Base-by-base conservation (phyloP, 2,888 invertebrate genomes). In the Formica aserva region DNA sequence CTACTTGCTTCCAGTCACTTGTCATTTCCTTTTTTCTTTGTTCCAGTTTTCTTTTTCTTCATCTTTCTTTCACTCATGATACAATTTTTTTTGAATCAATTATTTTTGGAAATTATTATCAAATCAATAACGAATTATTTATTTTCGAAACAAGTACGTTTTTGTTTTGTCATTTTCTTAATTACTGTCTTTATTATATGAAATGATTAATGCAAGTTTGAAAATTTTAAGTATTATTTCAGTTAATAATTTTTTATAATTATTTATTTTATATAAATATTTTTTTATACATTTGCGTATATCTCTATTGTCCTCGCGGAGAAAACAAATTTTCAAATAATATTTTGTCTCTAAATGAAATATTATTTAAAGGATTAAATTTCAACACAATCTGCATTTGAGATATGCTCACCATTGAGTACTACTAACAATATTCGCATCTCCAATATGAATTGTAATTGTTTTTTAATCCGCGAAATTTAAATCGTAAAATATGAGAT, bases 311-410 rank as follows among this genome's bases (percentile, higher is more conserved):
- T n/a, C 2, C n/a, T 52, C 52, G 1, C n/a, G n/a, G n/a, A 8
- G n/a, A 1, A n/a, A 52, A 52, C n/a, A 0, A n/a, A 52, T n/a
- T 52, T n/a, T 52, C 15, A 9, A 52, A 52, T 48, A 48, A 48
- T 52, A 52, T n/a, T 52, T 52, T n/a, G 8, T n/a, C 52, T 52
- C 8, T 52, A 52, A 52, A n/a, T 8, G 52, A 52, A 52, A 52
- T 52, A 52, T 48, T 48, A 48, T n/a, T 52, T 52, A 52, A 52
- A 52, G n/a, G n/a, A 52, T 52, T 52, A 52, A 52, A 52, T 52
- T 8, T n/a, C 18, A 18, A 2, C 48, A 2, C 52, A 52, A n/a
- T 52, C n/a, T 52, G 52, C 52, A 52, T 52, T n/a, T n/a, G 52
- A 52, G n/a, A 52, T 52, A 52, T n/a, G 52, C 13, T n/a, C 52